These are phyloP conservation scores for Elegia similella DNA, from an alignment of 2,888 invertebrate genomes.

Conservation along the genomic window DNA sequence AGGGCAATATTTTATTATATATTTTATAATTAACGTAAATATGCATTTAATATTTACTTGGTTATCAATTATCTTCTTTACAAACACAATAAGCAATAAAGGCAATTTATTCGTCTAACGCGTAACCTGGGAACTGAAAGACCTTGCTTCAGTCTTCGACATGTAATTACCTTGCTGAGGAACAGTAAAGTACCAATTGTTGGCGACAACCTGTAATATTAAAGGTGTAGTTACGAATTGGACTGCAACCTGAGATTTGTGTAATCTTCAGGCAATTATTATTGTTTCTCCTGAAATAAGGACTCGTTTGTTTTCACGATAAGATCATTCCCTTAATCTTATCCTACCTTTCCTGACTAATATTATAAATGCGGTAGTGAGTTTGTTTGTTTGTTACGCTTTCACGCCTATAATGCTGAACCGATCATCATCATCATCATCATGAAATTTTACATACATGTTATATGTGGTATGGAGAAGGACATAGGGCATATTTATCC, in stretches of 20 bases:
- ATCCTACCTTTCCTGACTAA: too few species aligned
- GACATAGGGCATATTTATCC: too few species aligned
- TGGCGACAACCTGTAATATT: constrained; percentile 33
- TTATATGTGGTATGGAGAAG: too few species aligned
- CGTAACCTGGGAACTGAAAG: constrained; percentile 5
- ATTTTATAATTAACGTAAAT: background rate
- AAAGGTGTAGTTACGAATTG: background rate
- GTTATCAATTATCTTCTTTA: background rate
- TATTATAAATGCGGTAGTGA: too few species aligned
- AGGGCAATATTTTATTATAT: too few species aligned
- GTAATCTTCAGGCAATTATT: background rate
- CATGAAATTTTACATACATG: too few species aligned
- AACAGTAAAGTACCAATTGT: constrained; percentile 27
- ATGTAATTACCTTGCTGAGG: constrained; percentile 8
- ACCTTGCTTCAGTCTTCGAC: constrained; percentile 12
- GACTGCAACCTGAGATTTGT: background rate
- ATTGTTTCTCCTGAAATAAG: too few species aligned
- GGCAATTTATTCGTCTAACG: background rate
- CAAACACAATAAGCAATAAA: constrained; percentile 3
- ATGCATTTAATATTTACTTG: background rate
- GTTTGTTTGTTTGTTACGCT: too few species aligned
- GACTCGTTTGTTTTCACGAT: too few species aligned
- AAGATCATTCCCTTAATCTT: too few species aligned
- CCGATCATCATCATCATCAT: too few species aligned
- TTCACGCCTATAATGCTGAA: too few species aligned